phyloP scores from a whole-genome alignment of 1,140 invertebrate species.

The Archivesica marissinica region DNA sequence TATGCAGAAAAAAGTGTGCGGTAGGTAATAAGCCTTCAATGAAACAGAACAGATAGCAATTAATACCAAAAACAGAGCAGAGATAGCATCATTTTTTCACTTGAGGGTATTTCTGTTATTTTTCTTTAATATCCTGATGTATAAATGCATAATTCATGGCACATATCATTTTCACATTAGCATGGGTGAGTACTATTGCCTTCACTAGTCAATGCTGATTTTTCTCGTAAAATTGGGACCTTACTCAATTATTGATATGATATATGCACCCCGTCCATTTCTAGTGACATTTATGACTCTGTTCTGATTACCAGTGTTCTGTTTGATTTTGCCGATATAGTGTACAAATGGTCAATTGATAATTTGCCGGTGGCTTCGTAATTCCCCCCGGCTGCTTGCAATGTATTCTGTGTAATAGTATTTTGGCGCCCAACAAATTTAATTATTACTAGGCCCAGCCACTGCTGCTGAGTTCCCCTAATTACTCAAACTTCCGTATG shows the following conservation, averaged over 20 bases:
- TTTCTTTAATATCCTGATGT: not conserved
- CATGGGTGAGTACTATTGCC: not conserved
- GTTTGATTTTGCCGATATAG: not conserved
- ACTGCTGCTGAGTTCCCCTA: not conserved
- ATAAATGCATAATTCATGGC: constrained; percentile 26
- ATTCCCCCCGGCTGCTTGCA: not conserved
- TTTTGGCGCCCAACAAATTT: not conserved
- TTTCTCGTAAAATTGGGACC: not conserved
- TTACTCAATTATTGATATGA: constrained; percentile 13
- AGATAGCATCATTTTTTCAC: too few relatives aligned
- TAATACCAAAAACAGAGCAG: too few relatives aligned
- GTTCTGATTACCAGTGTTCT: not conserved
- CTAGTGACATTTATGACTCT: constrained; percentile 11
- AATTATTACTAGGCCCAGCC: not conserved
- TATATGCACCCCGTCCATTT: not conserved
- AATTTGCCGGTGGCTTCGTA: not conserved
- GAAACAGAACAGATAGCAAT: too few relatives aligned
- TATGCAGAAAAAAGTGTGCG: too few relatives aligned
- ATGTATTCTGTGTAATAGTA: not conserved
- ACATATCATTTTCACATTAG: not conserved
- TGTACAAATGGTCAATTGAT: not conserved
- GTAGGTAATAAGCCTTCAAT: too few relatives aligned
- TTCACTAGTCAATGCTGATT: not conserved
- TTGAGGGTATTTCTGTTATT: not conserved
- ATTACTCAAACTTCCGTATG: not conserved